Base-by-base conservation (phyloP, 2,113 vertebrate species). In the Oncorhynchus nerka region DNA sequence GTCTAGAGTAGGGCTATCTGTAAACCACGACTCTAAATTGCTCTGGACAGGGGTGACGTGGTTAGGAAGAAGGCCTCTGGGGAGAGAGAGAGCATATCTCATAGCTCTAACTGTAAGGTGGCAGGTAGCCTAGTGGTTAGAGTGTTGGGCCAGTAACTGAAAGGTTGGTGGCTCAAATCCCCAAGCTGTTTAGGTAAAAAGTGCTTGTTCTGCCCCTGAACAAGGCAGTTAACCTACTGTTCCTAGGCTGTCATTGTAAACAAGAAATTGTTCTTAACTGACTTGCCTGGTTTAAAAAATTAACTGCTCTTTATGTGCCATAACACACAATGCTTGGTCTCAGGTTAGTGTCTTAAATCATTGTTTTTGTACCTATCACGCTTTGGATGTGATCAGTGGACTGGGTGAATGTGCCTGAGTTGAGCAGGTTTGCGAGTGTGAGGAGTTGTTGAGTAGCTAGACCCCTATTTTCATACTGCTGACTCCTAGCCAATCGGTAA, bases 21-120 rank as follows among this genome's bases (percentile, higher is more conserved):
- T 66, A 85, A 90, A 2, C 39, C 8, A 39, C 39, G 39, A 84
- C 89, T 88, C 83, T 59, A 90, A 92, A 92, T 91, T 86, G 90
- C 79, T 74, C 59, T 11, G 75, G 78, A 88, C 83, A 84, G 76
- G 19, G 8, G 2, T 39, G 8, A 2, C 39, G 39, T 9, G 7
- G 39, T 39, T 39, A 39, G 39, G 1, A 71, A 19, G 5, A 57
- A 81, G 73, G 73, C 79, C 81, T 69, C 62, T 62, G 81, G 64
- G 84, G 77, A 11, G 75, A 39, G 39, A 39, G 8, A 3, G 39
- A 39, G 15, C 73, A 75, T 79, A 80, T 79, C 73, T 83, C 79
- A 86, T 61, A 71, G 22, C 65, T 7, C 9, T 45, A 68, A 32
- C 71, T 34, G 34, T 8, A 7, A 7, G 34, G 6, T 34, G 34